Conservation (phyloP, 2,888 invertebrate genomes). For the Drosophila borborema region DNA sequence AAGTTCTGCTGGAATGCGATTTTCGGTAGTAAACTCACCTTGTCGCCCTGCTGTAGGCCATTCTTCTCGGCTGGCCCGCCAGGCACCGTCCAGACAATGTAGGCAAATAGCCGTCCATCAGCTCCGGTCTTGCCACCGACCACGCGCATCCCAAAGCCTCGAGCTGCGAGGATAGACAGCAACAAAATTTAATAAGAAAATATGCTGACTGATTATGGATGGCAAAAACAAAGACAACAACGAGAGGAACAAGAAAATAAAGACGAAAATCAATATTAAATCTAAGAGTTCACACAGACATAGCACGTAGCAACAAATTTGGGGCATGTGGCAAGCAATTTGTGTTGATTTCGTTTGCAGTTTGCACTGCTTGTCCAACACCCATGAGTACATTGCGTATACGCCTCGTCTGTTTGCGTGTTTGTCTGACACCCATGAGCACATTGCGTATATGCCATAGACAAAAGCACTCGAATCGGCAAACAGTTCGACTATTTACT, state of each 20-base stretch:
- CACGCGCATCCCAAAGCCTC: slow-evolving; percentile 97
- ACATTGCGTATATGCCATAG: slow-evolving; percentile 22
- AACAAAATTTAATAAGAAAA: slow-evolving; percentile 65
- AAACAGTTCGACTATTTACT: slow-evolving; percentile 36
- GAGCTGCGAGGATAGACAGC: slow-evolving; percentile 86
- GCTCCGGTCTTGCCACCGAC: slow-evolving; percentile 95
- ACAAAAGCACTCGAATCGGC: slow-evolving; percentile 29
- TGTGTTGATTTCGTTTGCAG: slow-evolving; percentile 79
- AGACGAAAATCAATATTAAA: slow-evolving; percentile 58
- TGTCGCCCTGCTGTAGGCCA: slow-evolving; percentile 95
- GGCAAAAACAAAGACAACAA: slow-evolving; percentile 15
- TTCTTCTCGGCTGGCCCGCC: slow-evolving; percentile 96
- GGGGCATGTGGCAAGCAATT: slow-evolving; percentile 74
- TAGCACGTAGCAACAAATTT: slow-evolving; percentile 53
- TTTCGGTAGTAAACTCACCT: slow-evolving; percentile 86
- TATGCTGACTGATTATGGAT: slow-evolving; percentile 58
- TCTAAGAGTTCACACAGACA: slow-evolving; percentile 45
- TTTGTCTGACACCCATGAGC: slow-evolving; percentile 25
- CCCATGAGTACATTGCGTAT: slow-evolving; percentile 49
- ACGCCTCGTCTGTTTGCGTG: slow-evolving; percentile 37
- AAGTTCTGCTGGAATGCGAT: slow-evolving; percentile 8
- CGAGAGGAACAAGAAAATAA: neutral
- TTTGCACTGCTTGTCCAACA: slow-evolving; percentile 52
- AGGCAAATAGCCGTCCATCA: slow-evolving; percentile 94
- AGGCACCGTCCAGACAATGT: slow-evolving; percentile 96